phyloP scores from a whole-genome alignment of 2,113 vertebrate species.

The Nicator chloris region DNA sequence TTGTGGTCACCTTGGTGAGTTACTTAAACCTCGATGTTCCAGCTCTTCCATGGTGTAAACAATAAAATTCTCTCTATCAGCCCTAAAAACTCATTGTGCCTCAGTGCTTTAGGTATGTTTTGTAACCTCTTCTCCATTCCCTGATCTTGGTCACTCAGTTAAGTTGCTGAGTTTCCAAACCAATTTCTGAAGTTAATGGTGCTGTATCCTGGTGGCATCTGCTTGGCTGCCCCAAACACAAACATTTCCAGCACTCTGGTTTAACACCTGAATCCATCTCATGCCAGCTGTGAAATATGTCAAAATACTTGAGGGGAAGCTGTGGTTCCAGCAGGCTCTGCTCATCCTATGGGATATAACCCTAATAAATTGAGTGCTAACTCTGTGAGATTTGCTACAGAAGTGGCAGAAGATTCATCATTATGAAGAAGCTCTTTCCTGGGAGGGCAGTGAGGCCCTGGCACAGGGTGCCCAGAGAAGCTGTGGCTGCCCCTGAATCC shows the following conservation, averaged over 20 bases:
- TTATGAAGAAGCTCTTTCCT: background rate
- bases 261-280: background rate
- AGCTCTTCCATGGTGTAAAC: background rate
- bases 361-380: background rate
- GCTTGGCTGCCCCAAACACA: background rate
- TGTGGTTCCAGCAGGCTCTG: background rate
- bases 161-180: background rate
- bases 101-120: background rate
- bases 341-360: accelerated
- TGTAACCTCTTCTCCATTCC: background rate
- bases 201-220: background rate
- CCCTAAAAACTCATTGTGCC: background rate
- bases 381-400: background rate
- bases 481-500: background rate
- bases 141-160: background rate
- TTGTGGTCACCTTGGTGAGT: background rate
- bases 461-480: background rate
- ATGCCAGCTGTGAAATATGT: background rate
- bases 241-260: background rate
- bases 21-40: background rate
- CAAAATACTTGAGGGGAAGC: no score
- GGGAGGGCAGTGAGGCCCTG: accelerated
- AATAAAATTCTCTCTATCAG: background rate
- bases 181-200: background rate
- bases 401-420: background rate